Evolutionary conservation across 2,113 vertebrate genomes (phyloP).

Genomic region (Megaceryle torquata): DNA sequence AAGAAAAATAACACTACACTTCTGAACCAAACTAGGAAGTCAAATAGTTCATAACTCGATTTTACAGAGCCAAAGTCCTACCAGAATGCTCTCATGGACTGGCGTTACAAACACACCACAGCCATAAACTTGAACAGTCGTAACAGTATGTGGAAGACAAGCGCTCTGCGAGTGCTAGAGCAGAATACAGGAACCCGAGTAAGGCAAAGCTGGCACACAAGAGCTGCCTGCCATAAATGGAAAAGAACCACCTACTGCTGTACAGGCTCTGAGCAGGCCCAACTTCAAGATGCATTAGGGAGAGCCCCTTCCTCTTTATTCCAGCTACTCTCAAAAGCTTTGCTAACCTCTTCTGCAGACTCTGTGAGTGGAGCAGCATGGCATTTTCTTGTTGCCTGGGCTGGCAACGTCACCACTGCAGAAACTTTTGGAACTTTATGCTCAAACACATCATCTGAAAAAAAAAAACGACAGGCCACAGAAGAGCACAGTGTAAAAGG

Average conservation of each 20-base stretch:
- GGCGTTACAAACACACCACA: not conserved
- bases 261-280: not conserved
- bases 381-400: constrained; percentile 1
- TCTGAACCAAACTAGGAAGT: not conserved
- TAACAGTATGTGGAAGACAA: not conserved
- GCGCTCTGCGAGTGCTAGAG: not conserved
- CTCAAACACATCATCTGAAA: constrained; percentile 43
- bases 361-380: constrained; percentile 10
- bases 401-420: constrained; percentile 35
- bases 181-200: not conserved
- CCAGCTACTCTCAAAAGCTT: not conserved
- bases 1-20: not conserved
- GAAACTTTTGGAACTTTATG: constrained; percentile 21
- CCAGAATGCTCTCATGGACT: not conserved
- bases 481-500: not conserved
- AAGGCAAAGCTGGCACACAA: not conserved
- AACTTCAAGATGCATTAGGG: too few relatives aligned
- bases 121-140: not conserved
- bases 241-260: not conserved
- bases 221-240: not conserved
- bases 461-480: not conserved
- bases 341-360: constrained; percentile 65
- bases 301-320: not conserved
- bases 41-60: not conserved
- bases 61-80: not conserved